Percentiles rank a stretch among this genome's conserved stretches.
phyloP scores from a whole-genome alignment of 2,113 vertebrate genomes.

The Gopherus flavomarginatus region DNA sequence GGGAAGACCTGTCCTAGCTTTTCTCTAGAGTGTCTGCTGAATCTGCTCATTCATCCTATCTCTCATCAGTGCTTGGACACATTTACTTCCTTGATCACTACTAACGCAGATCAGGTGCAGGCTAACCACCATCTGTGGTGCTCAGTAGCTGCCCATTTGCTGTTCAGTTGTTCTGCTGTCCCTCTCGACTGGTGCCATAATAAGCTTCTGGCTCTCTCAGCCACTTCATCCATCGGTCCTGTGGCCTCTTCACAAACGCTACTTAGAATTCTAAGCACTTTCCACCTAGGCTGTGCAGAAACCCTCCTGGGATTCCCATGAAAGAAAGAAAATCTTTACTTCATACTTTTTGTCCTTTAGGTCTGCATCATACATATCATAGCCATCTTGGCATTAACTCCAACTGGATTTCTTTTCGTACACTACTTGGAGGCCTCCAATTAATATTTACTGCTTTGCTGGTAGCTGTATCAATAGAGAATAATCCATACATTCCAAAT shows the following conservation, averaged over 20 bases:
- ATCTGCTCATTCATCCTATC: not conserved
- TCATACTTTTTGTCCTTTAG: slow-evolving; percentile 6
- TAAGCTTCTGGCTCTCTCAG: not conserved
- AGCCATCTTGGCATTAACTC: slow-evolving; percentile 35
- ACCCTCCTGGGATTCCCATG: slow-evolving; percentile 15
- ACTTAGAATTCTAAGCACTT: slow-evolving; percentile 44
- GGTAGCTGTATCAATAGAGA: not conserved
- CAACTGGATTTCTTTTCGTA: slow-evolving; percentile 6
- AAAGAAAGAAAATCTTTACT: slow-evolving; percentile 38
- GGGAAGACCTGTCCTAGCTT: too few species aligned
- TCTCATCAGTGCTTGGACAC: not conserved
- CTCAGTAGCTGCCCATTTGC: not conserved
- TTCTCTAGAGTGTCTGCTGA: not conserved
- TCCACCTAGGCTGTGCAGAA: not conserved
- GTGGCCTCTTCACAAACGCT: not conserved
- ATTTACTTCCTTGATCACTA: not conserved
- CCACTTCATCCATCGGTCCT: not conserved
- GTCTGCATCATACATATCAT: not conserved
- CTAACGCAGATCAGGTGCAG: not conserved
- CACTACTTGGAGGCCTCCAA: not conserved
- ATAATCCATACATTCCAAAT: not conserved
- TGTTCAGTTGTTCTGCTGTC: not conserved
- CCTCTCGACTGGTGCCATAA: not conserved
- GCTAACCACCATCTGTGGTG: not conserved
- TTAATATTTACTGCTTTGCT: slow-evolving; percentile 15